Base-by-base conservation (phyloP, 2,113 vertebrate genomes). In the Anoplopoma fimbria region DNA sequence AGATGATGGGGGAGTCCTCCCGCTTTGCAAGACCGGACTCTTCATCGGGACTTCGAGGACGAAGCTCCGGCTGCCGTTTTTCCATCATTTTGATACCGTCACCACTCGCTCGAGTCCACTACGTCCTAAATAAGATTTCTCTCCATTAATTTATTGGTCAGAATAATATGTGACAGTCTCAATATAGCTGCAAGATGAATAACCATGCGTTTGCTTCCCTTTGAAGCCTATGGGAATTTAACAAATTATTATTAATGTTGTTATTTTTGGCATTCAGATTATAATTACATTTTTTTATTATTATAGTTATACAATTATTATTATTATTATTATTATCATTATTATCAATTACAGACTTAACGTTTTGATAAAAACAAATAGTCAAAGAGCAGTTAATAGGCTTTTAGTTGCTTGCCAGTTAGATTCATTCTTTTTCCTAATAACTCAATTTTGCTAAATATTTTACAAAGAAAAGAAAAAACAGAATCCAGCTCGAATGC, bases 81-180 rank as follows among this genome's bases (percentile, higher is more conserved):
- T 96, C 96, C 96, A 97, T 96, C 96, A 96, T 97, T 87, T 91
- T 93, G 65, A 69, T 36, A 38, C 67, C 79, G 58, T 90, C 87
- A 83, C 86, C 82, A 77, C 77, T 62, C 78, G 68, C 73, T 85
- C 79, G 62, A 87, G 76, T 83, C 88, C 88, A 61, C 83, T 76
- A 71, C 53, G 82, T 85, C 89, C 91, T 92, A 58, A 80, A 86
- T 45, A 55, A 81, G 61, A 88, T 71, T 80, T 62, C 5, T 4
- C 21, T 70, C 25, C 4, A 82, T 91, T 80, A 88, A 77, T 83
- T 33, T 17, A 75, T 45, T 36, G 51, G 38, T 78, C 23, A 58
- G 9, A 12, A 27, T 31, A 75, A 70, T 57, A 25, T 76, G 67
- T 9, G n/a, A 40, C 17, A 62, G 6, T 34, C 6, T 36, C 12